Evolutionary conservation across 2,113 vertebrate species (phyloP).

Genomic region (Rhegmatorhina hoffmannsi): DNA sequence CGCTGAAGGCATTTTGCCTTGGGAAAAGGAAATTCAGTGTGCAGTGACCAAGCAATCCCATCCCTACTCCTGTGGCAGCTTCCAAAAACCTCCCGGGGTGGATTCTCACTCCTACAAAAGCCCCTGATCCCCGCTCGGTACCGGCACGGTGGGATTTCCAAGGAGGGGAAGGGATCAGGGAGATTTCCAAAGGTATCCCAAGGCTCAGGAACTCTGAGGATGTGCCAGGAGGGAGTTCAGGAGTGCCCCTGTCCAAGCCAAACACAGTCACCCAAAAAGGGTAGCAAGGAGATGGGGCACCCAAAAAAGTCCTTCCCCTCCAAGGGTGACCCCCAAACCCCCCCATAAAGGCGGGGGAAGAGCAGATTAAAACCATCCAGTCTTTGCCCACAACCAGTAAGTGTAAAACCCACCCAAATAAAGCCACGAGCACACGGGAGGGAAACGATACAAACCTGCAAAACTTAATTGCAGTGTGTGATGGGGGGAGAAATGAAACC

Average conservation of each 20-base stretch:
- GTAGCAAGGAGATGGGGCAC: not conserved
- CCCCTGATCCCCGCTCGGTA: not conserved
- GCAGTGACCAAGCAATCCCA: not conserved
- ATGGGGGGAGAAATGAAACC: not conserved
- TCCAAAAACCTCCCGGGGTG: fast-evolving
- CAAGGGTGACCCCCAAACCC: not conserved
- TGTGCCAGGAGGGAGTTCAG: fast-evolving
- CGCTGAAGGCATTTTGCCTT: not conserved
- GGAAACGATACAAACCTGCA: fast-evolving
- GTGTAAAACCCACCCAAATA: not conserved
- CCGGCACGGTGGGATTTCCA: not conserved
- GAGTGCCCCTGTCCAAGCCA: not conserved
- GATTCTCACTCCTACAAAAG: not conserved
- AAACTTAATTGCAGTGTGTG: not conserved
- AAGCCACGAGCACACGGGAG: fast-evolving
- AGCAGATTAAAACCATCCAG: not conserved
- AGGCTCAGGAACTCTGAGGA: not conserved
- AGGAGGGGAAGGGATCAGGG: not conserved
- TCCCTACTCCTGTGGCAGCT: not conserved
- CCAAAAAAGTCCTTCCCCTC: not conserved
- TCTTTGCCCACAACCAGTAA: not conserved
- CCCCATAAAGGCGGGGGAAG: not conserved
- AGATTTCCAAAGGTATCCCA: not conserved
- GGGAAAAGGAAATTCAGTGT: not conserved
- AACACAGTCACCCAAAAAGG: not conserved